A percentile compares a stretch with the other conserved stretches of the same genome.
phyloP scores from a whole-genome alignment of 2,888 invertebrate genomes.

The Oscheius sp. region DNA sequence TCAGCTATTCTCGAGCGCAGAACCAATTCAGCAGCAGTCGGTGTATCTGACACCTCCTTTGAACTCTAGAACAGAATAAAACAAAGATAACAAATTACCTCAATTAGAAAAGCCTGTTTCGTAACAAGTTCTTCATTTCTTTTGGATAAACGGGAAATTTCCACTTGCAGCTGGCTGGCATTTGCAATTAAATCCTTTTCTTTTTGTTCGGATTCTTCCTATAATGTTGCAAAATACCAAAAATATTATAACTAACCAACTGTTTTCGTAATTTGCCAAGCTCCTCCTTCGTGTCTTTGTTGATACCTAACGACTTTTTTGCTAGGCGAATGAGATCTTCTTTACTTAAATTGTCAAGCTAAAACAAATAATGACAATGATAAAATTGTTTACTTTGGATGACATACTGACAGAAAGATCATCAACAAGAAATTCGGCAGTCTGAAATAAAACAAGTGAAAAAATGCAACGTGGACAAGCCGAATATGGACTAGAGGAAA shows the following conservation, averaged over 20 bases:
- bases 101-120: constrained; percentile 23
- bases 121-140: constrained; percentile 21
- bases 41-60: neutral
- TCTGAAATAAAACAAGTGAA: no score
- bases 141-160: neutral
- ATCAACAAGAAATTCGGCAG: no score
- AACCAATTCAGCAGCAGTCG: constrained; percentile 25
- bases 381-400: no score
- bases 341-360: constrained; percentile 47
- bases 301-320: constrained; percentile 49
- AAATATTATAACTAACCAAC: constrained; percentile 9
- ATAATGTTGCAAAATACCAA: neutral
- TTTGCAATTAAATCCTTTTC: neutral
- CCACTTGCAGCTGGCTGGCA: neutral
- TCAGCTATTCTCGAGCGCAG: constrained; percentile 16
- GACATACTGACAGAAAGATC: no score
- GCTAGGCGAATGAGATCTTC: constrained; percentile 53
- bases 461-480: no score
- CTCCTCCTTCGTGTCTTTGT: constrained; percentile 46
- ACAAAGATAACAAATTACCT: constrained; percentile 17
- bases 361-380: no score
- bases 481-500: no score
- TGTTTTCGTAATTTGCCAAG: constrained; percentile 30
- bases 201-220: constrained; percentile 4
- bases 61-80: neutral